phyloP scores from a whole-genome alignment of 2,113 vertebrate genomes.

The Xenus cinereus region DNA sequence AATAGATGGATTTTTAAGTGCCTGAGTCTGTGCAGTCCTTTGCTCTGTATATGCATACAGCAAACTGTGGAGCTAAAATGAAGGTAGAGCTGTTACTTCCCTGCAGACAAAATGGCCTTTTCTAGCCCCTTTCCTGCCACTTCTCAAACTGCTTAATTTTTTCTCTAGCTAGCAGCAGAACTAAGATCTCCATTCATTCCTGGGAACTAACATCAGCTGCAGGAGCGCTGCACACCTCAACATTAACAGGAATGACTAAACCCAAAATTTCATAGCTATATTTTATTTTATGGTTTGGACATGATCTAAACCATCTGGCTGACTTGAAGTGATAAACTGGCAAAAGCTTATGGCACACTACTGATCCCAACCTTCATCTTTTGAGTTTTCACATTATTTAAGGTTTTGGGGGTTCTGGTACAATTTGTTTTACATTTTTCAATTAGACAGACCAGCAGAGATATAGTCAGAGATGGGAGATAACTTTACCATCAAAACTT shows the following conservation, averaged over 20 bases:
- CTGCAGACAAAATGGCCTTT: neutral
- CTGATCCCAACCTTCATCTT: neutral
- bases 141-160: neutral
- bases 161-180: neutral
- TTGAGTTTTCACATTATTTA: neutral
- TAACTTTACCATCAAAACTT: conserved; percentile 32
- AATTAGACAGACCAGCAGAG: neutral
- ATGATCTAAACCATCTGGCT: conserved; percentile 4
- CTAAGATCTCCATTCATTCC: neutral
- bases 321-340: neutral
- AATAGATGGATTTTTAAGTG: conserved; percentile 33
- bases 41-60: neutral
- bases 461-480: conserved; percentile 12
- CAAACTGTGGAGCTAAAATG: neutral
- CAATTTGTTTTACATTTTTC: conserved; percentile 29
- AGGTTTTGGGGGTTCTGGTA: neutral
- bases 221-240: neutral
- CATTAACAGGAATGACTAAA: neutral
- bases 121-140: neutral
- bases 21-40: neutral
- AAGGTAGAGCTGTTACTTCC: neutral
- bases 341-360: neutral
- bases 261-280: neutral
- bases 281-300: conserved; percentile 8
- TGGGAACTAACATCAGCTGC: neutral